Evolutionary conservation across 1,140 invertebrate genomes (phyloP).

Genomic region (Hylaeus anthracinus): DNA sequence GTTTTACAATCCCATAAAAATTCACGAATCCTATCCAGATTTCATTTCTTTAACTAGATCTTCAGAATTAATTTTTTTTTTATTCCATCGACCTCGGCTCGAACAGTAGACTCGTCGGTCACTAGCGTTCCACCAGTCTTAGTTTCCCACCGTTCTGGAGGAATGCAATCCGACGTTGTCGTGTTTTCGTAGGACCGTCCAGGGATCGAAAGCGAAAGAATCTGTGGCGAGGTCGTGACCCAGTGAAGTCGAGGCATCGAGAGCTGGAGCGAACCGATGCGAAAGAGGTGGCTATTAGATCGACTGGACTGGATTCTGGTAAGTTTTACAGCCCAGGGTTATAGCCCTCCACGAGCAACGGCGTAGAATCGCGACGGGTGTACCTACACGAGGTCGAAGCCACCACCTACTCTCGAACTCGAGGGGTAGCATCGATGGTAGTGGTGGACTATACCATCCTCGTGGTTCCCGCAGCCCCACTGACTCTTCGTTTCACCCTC

Average conservation of each 20-base stretch:
- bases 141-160: not conserved
- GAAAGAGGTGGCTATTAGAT: slow-evolving; percentile 40
- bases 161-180: not conserved
- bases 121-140: not conserved
- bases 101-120: not conserved
- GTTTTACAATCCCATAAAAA: too few relatives aligned
- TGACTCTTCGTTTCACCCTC: slow-evolving; percentile 51
- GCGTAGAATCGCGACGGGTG: slow-evolving; percentile 33
- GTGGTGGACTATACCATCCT: slow-evolving; percentile 35
- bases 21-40: too few relatives aligned
- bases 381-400: slow-evolving; percentile 32
- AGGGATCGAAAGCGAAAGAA: slow-evolving; percentile 27
- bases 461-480: slow-evolving; percentile 22
- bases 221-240: slow-evolving; percentile 48
- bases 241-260: slow-evolving; percentile 25
- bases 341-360: slow-evolving; percentile 49
- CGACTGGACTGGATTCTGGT: slow-evolving; percentile 54
- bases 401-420: slow-evolving; percentile 36
- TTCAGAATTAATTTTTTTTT: too few relatives aligned
- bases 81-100: too few relatives aligned
- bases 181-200: slow-evolving; percentile 2
- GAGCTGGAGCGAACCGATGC: slow-evolving; percentile 17
- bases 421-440: slow-evolving; percentile 17
- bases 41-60: too few relatives aligned
- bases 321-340: slow-evolving; percentile 65